Evolutionary conservation across 2,888 invertebrate genomes (phyloP).

Genomic region (Spodoptera exigua): DNA sequence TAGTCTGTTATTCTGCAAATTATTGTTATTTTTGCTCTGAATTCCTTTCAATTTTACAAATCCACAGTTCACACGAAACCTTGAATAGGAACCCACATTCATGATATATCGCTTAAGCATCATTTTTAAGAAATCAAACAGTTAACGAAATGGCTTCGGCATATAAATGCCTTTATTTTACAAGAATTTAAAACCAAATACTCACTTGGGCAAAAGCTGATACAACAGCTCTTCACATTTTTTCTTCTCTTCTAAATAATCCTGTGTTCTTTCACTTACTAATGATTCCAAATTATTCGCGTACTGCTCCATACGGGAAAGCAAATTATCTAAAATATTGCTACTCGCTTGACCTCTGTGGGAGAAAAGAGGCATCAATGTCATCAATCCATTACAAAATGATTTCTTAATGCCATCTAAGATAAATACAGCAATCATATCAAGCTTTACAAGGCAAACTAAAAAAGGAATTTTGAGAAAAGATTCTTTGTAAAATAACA

Average conservation of each 20-base stretch:
- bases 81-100: too few species aligned
- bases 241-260: constrained; percentile 99
- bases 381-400: not conserved
- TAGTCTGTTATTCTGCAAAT: too few species aligned
- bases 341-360: constrained; percentile 96
- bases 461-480: not conserved
- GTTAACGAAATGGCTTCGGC: too few species aligned
- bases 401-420: not conserved
- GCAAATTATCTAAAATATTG: constrained; percentile 97
- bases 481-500: not conserved
- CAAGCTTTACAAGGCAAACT: not conserved
- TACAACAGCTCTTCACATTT: constrained; percentile 99
- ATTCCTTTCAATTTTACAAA: too few species aligned
- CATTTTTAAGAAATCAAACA: too few species aligned
- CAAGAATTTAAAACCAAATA: constrained; percentile 58
- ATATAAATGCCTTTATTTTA: too few species aligned
- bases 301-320: constrained; percentile 99
- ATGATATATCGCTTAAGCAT: too few species aligned
- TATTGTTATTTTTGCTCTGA: too few species aligned
- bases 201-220: constrained; percentile 97
- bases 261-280: constrained; percentile 98
- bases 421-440: constrained; percentile 6
- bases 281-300: constrained; percentile 99
- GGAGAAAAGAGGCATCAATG: constrained; percentile 51
- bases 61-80: too few species aligned